A percentile compares a stretch with the other conserved stretches of the same genome.
Evolutionary conservation across 2,113 vertebrate species (phyloP).

Genomic region (Plecturocebus donacophilus): DNA sequence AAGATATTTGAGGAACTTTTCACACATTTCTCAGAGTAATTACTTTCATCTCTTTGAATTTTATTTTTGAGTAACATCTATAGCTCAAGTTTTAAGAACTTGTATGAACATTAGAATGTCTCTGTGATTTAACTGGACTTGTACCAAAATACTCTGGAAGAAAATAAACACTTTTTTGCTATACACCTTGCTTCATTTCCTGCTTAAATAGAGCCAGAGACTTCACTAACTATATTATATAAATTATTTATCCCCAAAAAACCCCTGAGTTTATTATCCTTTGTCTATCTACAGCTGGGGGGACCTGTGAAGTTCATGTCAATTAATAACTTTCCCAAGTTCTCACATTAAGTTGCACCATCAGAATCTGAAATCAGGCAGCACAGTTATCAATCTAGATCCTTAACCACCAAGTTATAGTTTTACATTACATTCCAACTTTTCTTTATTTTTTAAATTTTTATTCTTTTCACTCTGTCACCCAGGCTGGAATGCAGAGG

Average conservation of each 20-base stretch:
- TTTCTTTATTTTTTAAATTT: not conserved
- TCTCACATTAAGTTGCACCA: not conserved
- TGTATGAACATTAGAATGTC: not conserved
- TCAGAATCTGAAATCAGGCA: not conserved
- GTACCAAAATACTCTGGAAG: not conserved
- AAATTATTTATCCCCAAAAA: not conserved
- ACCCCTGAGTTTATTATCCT: not conserved
- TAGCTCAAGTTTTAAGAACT: not conserved
- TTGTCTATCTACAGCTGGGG: not conserved
- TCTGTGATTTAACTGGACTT: conserved; percentile 4
- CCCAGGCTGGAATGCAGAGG: too few species aligned
- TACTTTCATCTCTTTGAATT: not conserved
- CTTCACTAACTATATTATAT: not conserved
- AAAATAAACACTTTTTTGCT: not conserved
- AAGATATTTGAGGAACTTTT: conserved; percentile 34
- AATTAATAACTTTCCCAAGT: not conserved
- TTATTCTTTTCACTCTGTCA: too few species aligned
- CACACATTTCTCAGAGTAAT: not conserved
- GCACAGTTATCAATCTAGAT: not conserved
- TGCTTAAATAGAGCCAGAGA: not conserved
- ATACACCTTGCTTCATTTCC: not conserved
- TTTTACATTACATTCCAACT: not conserved
- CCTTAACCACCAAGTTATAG: not conserved
- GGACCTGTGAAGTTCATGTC: not conserved
- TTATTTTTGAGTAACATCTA: not conserved